Evolutionary conservation across 2,113 vertebrate species (phyloP).

Genomic region (Sebastes schlegelii): DNA sequence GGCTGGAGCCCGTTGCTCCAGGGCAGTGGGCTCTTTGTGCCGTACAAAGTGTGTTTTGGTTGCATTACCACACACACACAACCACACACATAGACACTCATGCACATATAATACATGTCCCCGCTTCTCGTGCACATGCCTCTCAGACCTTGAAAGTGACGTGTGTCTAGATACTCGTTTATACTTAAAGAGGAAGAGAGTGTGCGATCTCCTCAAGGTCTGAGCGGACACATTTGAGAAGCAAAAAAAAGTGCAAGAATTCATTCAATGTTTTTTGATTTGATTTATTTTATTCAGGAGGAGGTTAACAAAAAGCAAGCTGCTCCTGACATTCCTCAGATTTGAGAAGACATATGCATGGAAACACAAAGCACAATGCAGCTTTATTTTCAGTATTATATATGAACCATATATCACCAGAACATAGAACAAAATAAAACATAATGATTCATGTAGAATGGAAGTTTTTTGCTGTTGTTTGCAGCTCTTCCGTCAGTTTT

Average conservation of each 20-base stretch:
- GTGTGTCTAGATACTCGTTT: slow-evolving; percentile 5
- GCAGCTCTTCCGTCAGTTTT: background rate
- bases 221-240: background rate
- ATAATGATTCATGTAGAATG: background rate
- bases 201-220: slow-evolving; percentile 14
- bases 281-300: background rate
- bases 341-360: background rate
- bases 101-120: background rate
- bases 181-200: background rate
- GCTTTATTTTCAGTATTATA: background rate
- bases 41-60: slow-evolving; percentile 34
- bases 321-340: background rate
- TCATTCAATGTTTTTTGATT: background rate
- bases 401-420: background rate
- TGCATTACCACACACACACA: slow-evolving; percentile 24
- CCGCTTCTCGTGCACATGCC: slow-evolving; percentile 15
- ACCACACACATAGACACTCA: slow-evolving; percentile 1
- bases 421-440: background rate
- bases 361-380: background rate
- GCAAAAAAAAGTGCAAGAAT: slow-evolving; percentile 5
- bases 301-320: background rate
- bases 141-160: slow-evolving; percentile 19
- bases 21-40: slow-evolving; percentile 57
- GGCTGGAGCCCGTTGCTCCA: slow-evolving; percentile 51
- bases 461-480: background rate